Evolutionary conservation across 1,140 invertebrate genomes (phyloP).

Genomic region (Glomeris maerens): DNA sequence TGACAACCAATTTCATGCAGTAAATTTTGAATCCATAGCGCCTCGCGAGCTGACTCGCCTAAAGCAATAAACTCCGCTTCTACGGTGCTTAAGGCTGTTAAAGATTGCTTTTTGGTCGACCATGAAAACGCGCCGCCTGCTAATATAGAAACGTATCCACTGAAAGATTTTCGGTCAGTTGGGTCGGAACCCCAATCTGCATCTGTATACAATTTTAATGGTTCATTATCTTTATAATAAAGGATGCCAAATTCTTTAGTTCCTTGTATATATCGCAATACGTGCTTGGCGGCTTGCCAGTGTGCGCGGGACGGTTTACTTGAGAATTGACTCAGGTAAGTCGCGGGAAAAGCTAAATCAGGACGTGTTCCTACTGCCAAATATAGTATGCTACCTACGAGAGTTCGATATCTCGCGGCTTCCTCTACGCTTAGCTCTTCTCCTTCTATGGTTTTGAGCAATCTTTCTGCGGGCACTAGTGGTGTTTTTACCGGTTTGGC

Average conservation of each 20-base stretch:
- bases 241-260: background rate
- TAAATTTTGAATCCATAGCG: slow-evolving; percentile 25
- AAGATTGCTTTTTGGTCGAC: slow-evolving; percentile 35
- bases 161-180: slow-evolving; percentile 19
- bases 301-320: background rate
- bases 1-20: background rate
- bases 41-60: slow-evolving; percentile 27
- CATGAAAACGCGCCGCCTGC: slow-evolving; percentile 32
- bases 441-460: too few relatives aligned
- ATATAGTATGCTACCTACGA: background rate
- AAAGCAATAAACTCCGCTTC: slow-evolving; percentile 35
- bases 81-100: slow-evolving; percentile 32
- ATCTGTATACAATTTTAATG: too few relatives aligned
- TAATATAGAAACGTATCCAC: slow-evolving; percentile 27
- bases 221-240: too few relatives aligned
- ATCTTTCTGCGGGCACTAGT: too few relatives aligned
- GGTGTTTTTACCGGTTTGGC: too few relatives aligned
- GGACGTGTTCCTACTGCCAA: background rate
- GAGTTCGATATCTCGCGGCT: background rate
- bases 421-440: too few relatives aligned
- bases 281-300: background rate
- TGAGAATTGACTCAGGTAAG: background rate
- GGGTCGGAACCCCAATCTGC: too few relatives aligned
- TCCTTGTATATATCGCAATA: background rate
- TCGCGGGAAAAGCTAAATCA: background rate